Conservation (phyloP, 2,888 invertebrate species). For the Orthonevra nobilis region DNA sequence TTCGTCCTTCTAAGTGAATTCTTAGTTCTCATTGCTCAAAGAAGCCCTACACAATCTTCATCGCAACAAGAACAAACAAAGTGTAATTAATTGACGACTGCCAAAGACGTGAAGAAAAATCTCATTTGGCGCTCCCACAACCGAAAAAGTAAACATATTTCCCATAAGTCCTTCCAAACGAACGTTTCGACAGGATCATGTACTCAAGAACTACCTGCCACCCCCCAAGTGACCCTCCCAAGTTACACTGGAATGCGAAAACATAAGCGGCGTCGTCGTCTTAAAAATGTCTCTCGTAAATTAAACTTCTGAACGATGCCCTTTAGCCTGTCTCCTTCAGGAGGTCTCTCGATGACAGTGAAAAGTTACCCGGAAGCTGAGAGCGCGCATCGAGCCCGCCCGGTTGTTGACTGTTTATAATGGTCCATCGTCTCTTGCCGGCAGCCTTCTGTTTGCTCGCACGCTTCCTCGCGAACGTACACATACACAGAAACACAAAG, state of each 20-base stretch:
- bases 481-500: too few relatives aligned
- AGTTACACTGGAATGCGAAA: constrained; percentile 52
- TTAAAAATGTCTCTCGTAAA: constrained; percentile 65
- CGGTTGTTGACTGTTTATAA: constrained; percentile 61
- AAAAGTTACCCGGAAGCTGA: constrained; percentile 41
- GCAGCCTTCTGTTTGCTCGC: constrained; percentile 43
- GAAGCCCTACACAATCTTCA: neutral
- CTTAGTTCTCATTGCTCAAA: constrained; percentile 33
- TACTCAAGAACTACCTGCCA: neutral
- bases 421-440: constrained; percentile 61
- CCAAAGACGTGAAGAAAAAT: constrained; percentile 62
- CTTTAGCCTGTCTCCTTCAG: constrained; percentile 49
- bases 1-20: constrained; percentile 38
- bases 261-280: constrained; percentile 55
- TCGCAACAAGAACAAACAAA: constrained; percentile 21
- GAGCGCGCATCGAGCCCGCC: constrained; percentile 15
- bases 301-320: constrained; percentile 41
- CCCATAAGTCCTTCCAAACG: constrained; percentile 26
- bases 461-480: constrained; percentile 49
- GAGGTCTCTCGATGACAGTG: constrained; percentile 54
- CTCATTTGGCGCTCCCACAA: neutral
- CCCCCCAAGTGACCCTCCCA: constrained; percentile 1
- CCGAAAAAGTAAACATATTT: constrained; percentile 28
- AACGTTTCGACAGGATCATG: constrained; percentile 24
- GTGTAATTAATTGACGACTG: constrained; percentile 62